Conservation (phyloP, 2,888 invertebrate genomes). For the Clivina fossor region DNA sequence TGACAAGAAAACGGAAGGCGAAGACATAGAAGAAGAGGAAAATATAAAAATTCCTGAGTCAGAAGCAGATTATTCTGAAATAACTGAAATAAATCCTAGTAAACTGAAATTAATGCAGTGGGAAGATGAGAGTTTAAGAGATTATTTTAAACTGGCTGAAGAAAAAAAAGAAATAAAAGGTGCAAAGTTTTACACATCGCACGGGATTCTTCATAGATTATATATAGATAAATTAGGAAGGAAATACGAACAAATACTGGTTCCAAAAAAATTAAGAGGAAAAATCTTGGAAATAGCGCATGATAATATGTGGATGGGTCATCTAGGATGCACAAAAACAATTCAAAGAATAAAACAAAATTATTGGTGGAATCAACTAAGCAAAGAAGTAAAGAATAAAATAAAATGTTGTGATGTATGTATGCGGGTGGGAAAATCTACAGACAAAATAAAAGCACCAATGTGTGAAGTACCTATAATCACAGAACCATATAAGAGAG, state of each 20-base stretch:
- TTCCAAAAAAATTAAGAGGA: neutral
- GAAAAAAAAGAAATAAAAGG: neutral
- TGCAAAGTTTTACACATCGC: neutral
- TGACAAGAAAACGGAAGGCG: neutral
- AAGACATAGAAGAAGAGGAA: neutral
- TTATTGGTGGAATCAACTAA: slow-evolving; percentile 4
- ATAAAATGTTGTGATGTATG: slow-evolving; percentile 13
- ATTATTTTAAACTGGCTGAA: neutral
- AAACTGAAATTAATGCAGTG: neutral
- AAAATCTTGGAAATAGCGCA: neutral
- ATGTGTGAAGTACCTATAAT: slow-evolving; percentile 6
- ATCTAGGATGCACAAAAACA: slow-evolving; percentile 7
- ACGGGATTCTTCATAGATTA: neutral
- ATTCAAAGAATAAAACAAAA: slow-evolving; percentile 4
- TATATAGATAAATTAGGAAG: slow-evolving; percentile 2
- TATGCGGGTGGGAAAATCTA: slow-evolving; percentile 1
- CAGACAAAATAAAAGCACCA: slow-evolving; percentile 6
- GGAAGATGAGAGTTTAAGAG: neutral
- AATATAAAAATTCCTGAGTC: neutral
- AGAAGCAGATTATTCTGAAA: neutral
- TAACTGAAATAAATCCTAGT: neutral
- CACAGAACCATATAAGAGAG: slow-evolving; percentile 1
- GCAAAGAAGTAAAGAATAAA: slow-evolving; percentile 1
- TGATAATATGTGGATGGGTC: slow-evolving; percentile 12
- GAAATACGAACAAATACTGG: neutral